Conservation (phyloP, 2,797 vertebrate species). For the Jordanella pulchra region DNA sequence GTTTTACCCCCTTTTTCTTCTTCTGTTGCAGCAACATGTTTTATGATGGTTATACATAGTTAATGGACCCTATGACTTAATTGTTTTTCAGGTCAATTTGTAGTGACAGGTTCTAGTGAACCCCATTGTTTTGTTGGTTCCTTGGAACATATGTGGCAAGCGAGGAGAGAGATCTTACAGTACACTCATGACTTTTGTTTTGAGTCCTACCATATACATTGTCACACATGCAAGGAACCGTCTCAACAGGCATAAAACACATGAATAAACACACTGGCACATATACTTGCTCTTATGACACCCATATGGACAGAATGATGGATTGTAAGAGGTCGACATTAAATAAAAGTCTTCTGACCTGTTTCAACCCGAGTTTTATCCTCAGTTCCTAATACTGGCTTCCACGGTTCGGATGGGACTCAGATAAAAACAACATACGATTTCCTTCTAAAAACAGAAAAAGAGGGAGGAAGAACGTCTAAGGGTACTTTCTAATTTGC, state of each 20-base stretch:
- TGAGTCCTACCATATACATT: constrained; percentile 48
- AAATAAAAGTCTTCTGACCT: constrained; percentile 60
- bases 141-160: constrained; percentile 57
- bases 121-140: constrained; percentile 75
- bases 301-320: constrained; percentile 66
- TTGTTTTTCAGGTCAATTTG: constrained; percentile 83
- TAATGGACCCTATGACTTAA: constrained; percentile 82
- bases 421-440: constrained; percentile 60
- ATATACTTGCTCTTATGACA: constrained; percentile 63
- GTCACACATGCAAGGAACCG: constrained; percentile 38
- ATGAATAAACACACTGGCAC: constrained; percentile 69
- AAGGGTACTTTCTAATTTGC: constrained; percentile 57
- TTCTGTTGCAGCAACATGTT: constrained; percentile 71
- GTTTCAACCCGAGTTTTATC: constrained; percentile 62
- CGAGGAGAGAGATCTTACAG: constrained; percentile 43
- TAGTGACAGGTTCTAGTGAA: constrained; percentile 82
- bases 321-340: constrained; percentile 49
- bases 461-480: constrained; percentile 32
- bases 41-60: constrained; percentile 79
- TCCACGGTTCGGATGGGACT: constrained; percentile 56
- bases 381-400: constrained; percentile 48
- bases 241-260: constrained; percentile 53
- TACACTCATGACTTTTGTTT: constrained; percentile 67
- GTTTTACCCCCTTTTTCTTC: constrained; percentile 75
- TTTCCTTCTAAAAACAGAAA: constrained; percentile 66